Evolutionary conservation across 2,113 vertebrate species (phyloP), one percentile per base, ranked within the genome.

Genomic region (Callorhinus ursinus): DNA sequence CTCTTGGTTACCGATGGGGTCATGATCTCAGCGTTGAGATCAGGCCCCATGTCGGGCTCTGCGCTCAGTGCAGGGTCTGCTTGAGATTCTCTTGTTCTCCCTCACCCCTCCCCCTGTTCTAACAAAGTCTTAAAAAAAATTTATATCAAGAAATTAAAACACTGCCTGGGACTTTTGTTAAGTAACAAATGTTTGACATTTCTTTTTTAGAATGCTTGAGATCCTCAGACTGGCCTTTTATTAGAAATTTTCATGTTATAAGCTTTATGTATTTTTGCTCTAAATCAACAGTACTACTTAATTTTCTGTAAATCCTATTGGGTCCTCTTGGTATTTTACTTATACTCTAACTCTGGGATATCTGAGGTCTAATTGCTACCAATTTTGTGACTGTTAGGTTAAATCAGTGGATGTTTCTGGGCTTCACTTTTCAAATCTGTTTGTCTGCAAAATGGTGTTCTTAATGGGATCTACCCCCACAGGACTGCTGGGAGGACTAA

Each of bases 301-400:
- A 33, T 61, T 96, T 95, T 90, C 81, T 95, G 93, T 96, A 88
- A 90, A 82, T 59, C 46, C 31, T 96, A 1, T 42, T 92, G 36
- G 5, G 33, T 67, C n/a, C 59, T 95, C 31, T 90, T 77, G 39
- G 26, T 24, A 95, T 87, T 92, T 88, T 93, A 93, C 46, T 86
- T 95, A 26, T 16, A 65, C 5, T 39, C 55, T 92, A 13, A 93
- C 55, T 87, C 28, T 71, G 72, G 28, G 46, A 69, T 93, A 83
- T 80, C 14, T 57, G 61, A 95, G 74, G 74, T 90, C 76, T 87
- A 79, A 90, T 14, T 46, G 46, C 46, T 46, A 39, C 39, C 28
- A 53, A 65, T 53, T 91, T 88, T 49, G n/a, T 91, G 65, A 77
- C 13, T 69, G 22, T 72, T 69, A 63, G 53, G 79, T 63, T 59